phyloP scores from a whole-genome alignment of 2,888 invertebrate genomes.

The Hirtodrosophila alboralis region DNA sequence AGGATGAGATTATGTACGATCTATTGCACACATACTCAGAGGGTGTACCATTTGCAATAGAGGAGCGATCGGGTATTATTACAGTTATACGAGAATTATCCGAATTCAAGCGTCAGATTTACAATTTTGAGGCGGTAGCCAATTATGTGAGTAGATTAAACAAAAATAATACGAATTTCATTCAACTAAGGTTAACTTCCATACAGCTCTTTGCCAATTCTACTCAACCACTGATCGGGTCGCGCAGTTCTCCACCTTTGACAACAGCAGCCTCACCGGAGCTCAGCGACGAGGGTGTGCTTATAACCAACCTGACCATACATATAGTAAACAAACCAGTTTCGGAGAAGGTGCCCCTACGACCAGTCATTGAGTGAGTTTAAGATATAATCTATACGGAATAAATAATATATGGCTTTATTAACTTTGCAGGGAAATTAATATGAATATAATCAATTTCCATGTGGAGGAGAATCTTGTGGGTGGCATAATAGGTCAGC shows the following conservation, averaged over 20 bases:
- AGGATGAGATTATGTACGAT: constrained; percentile 89
- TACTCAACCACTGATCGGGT: constrained; percentile 65
- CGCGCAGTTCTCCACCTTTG: constrained; percentile 73
- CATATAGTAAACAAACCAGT: constrained; percentile 92
- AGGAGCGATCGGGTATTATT: constrained; percentile 93
- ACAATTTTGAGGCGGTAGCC: constrained; percentile 93
- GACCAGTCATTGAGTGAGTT: constrained; percentile 82
- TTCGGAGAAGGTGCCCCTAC: constrained; percentile 85
- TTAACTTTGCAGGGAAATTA: constrained; percentile 86
- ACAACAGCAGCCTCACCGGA: constrained; percentile 78
- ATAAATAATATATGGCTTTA: neutral
- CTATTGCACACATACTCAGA: constrained; percentile 93
- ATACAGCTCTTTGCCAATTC: constrained; percentile 81
- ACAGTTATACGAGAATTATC: constrained; percentile 91
- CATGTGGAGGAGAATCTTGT: constrained; percentile 91
- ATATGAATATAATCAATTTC: constrained; percentile 89
- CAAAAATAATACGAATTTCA: rapidly evolving
- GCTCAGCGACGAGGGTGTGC: constrained; percentile 86
- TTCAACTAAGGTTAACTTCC: neutral
- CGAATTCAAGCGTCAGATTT: constrained; percentile 88
- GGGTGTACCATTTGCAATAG: constrained; percentile 96
- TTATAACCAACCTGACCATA: constrained; percentile 93
- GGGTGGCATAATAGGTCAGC: constrained; percentile 89
- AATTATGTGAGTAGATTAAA: constrained; percentile 82
- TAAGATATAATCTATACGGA: neutral